These are phyloP conservation scores for Hemibagrus guttatus DNA, from an alignment of 2,797 vertebrate genomes.

Conservation along the genomic window DNA sequence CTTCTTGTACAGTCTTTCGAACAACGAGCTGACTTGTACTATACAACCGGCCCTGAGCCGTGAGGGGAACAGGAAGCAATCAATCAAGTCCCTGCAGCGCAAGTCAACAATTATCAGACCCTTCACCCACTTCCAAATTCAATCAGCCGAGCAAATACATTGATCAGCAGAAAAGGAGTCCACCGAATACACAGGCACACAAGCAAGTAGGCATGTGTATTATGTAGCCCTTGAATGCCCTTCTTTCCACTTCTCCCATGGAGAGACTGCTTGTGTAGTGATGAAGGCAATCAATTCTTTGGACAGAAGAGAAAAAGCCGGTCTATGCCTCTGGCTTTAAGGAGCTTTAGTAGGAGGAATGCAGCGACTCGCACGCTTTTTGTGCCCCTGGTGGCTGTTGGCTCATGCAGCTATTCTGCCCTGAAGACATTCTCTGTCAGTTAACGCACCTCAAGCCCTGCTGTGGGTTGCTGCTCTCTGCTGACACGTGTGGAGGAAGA, in stretches of 20 bases:
- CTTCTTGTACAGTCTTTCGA: background rate
- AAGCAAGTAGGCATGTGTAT: constrained; percentile 62
- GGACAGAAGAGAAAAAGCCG: constrained; percentile 52
- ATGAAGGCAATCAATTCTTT: constrained; percentile 75
- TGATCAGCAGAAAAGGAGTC: constrained; percentile 61
- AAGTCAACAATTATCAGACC: constrained; percentile 77
- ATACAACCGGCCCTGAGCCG: constrained; percentile 57
- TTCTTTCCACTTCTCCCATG: constrained; percentile 58
- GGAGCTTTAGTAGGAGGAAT: constrained; percentile 36
- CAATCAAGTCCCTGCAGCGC: constrained; percentile 70
- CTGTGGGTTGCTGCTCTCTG: constrained; percentile 30
- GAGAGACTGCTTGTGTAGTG: constrained; percentile 66
- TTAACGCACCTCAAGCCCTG: constrained; percentile 35
- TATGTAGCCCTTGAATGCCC: constrained; percentile 61
- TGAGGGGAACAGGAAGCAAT: constrained; percentile 72
- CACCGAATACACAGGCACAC: constrained; percentile 53
- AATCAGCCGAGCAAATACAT: constrained; percentile 71
- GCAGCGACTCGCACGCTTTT: constrained; percentile 18
- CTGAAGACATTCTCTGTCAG: constrained; percentile 41
- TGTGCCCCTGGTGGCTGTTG: constrained; percentile 35
- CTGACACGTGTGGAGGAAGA: constrained; percentile 31
- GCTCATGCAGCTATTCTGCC: constrained; percentile 24
- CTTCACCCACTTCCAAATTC: constrained; percentile 71
- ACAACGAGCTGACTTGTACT: constrained; percentile 41
- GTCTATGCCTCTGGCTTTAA: constrained; percentile 31